Conservation (phyloP, 2,888 invertebrate genomes). For the Trimorus sp. region DNA sequence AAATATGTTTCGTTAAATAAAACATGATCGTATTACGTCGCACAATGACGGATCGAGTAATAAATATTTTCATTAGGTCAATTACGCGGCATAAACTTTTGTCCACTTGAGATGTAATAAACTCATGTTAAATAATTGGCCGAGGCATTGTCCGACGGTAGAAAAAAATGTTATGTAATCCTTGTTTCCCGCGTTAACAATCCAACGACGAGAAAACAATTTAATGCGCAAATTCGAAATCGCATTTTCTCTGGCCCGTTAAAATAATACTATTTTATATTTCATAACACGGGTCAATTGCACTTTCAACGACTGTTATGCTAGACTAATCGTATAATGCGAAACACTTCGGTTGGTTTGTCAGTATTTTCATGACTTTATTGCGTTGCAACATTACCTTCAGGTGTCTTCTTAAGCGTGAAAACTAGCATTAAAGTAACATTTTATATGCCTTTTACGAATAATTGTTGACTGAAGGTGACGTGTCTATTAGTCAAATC, state of each 20-base stretch:
- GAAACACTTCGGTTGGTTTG: slow-evolving; percentile 30
- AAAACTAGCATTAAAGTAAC: slow-evolving; percentile 44
- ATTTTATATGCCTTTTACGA: slow-evolving; percentile 32
- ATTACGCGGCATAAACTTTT: too few species aligned
- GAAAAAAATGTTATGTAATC: background rate
- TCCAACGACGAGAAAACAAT: slow-evolving; percentile 21
- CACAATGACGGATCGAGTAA: too few species aligned
- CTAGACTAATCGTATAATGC: slow-evolving; percentile 42
- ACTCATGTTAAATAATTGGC: too few species aligned
- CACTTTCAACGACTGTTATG: slow-evolving; percentile 33
- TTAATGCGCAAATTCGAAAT: slow-evolving; percentile 8
- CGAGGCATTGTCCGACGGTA: too few species aligned
- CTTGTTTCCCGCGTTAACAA: background rate
- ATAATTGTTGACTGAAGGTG: slow-evolving; percentile 35
- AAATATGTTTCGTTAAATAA: too few species aligned
- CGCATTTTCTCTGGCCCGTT: slow-evolving; percentile 18
- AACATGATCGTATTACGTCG: too few species aligned
- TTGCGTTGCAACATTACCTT: slow-evolving; percentile 37
- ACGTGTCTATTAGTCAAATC: slow-evolving; percentile 33
- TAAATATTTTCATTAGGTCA: too few species aligned
- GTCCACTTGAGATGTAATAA: too few species aligned
- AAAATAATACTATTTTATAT: slow-evolving; percentile 41
- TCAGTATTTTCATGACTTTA: slow-evolving; percentile 42
- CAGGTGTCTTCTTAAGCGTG: slow-evolving; percentile 37
- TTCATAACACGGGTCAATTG: slow-evolving; percentile 33